Percentiles rank a stretch among this genome's conserved stretches.
phyloP scores from a whole-genome alignment of 2,888 invertebrate genomes.

The Timema cristinae region DNA sequence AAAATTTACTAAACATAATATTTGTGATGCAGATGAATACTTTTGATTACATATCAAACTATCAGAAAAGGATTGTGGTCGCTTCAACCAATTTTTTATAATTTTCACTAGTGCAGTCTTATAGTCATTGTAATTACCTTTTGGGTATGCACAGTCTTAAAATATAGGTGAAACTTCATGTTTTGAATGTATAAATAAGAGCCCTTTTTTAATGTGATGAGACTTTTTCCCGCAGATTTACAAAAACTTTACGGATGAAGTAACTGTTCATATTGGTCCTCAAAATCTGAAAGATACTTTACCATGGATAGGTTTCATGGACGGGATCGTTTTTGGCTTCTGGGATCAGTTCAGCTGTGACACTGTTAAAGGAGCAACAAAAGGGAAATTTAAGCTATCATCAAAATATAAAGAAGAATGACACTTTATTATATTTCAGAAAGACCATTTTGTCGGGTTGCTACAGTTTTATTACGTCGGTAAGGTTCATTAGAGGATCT shows the following conservation, averaged over 20 bases:
- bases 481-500: conserved; percentile 37
- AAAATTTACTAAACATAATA: too few relatives aligned
- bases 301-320: conserved; percentile 58
- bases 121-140: neutral
- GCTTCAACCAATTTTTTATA: too few relatives aligned
- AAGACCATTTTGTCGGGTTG: conserved; percentile 63
- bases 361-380: conserved; percentile 57
- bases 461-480: conserved; percentile 55
- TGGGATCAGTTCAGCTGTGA: conserved; percentile 56
- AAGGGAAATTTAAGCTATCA: conserved; percentile 60
- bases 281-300: conserved; percentile 57
- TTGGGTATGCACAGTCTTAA: neutral
- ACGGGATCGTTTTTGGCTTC: conserved; percentile 52
- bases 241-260: conserved; percentile 54
- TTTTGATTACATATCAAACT: too few relatives aligned
- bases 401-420: conserved; percentile 55
- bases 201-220: neutral
- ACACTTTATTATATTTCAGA: conserved; percentile 59
- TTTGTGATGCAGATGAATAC: too few relatives aligned
- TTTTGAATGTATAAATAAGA: neutral
- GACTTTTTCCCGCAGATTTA: conserved; percentile 53
- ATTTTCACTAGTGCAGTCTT: neutral
- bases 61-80: too few relatives aligned
- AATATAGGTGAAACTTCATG: neutral
- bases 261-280: conserved; percentile 60